phyloP scores from a whole-genome alignment of 2,888 invertebrate genomes.

The Phyto melanocephala region DNA sequence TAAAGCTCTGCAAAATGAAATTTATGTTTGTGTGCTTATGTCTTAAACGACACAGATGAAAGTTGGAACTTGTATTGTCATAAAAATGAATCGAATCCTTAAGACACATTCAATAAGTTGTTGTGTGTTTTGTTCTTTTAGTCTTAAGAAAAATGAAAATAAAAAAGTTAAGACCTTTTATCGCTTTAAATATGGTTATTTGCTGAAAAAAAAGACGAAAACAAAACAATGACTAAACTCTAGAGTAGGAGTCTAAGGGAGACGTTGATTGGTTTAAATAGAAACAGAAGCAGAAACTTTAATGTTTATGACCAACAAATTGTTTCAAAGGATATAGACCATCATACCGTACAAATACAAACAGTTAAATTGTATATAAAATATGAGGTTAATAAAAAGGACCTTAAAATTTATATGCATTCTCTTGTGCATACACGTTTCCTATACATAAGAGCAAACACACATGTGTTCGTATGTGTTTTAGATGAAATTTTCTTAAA shows the following conservation, averaged over 20 bases:
- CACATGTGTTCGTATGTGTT: background rate
- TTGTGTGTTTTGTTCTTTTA: constrained; percentile 55
- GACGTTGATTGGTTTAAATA: constrained; percentile 25
- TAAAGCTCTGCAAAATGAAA: constrained; percentile 24
- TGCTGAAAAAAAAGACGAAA: constrained; percentile 51
- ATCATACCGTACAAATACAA: constrained; percentile 7
- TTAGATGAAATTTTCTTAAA: constrained; percentile 46
- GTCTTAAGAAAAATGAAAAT: background rate
- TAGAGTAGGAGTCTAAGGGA: background rate
- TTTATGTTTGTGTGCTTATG: constrained; percentile 24
- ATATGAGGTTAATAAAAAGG: constrained; percentile 75
- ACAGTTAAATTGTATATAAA: constrained; percentile 59
- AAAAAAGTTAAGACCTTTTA: constrained; percentile 70
- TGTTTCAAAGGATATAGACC: constrained; percentile 72
- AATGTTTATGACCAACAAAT: constrained; percentile 72
- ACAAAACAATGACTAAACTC: constrained; percentile 3
- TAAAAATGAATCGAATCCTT: constrained; percentile 75
- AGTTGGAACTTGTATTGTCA: constrained; percentile 70
- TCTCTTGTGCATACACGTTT: constrained; percentile 68
- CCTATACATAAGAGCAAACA: no score
- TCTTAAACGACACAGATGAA: constrained; percentile 20
- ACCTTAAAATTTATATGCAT: constrained; percentile 70
- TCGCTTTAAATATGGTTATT: constrained; percentile 75
- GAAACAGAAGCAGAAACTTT: constrained; percentile 62
- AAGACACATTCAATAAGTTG: constrained; percentile 76